phyloP scores from a whole-genome alignment of 2,888 invertebrate genomes.

The Thereva nobilitata region DNA sequence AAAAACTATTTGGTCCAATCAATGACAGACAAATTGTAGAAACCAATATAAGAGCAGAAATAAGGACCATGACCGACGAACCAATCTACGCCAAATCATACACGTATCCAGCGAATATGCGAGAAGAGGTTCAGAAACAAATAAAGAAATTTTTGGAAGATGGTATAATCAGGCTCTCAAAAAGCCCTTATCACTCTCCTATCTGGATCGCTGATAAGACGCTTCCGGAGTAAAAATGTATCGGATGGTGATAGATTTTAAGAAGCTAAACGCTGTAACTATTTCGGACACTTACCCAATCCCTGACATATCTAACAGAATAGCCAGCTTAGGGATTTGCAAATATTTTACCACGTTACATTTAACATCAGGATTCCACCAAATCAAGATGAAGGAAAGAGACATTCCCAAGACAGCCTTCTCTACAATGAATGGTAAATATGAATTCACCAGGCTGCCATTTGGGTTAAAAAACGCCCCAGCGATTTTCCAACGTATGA shows the following conservation, averaged over 20 bases:
- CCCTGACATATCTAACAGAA: too few species aligned
- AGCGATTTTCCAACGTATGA: slow-evolving; percentile 37
- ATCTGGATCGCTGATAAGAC: too few species aligned
- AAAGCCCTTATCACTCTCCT: slow-evolving; percentile 45
- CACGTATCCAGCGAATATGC: slow-evolving; percentile 50
- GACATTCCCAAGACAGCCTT: too few species aligned
- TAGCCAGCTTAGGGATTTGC: too few species aligned
- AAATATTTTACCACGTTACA: too few species aligned
- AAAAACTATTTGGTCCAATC: slow-evolving; percentile 39
- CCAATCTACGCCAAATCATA: slow-evolving; percentile 51
- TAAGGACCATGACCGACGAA: slow-evolving; percentile 46
- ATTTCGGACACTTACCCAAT: too few species aligned
- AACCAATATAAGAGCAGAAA: slow-evolving; percentile 47
- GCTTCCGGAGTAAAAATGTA: too few species aligned
- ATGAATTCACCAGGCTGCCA: slow-evolving; percentile 35
- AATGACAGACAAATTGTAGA: slow-evolving; percentile 23
- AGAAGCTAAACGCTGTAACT: too few species aligned
- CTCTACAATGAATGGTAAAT: slow-evolving; percentile 39
- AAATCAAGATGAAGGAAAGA: too few species aligned
- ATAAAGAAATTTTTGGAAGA: slow-evolving; percentile 48
- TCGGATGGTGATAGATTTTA: too few species aligned
- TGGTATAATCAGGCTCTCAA: slow-evolving; percentile 47
- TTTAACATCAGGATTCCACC: too few species aligned
- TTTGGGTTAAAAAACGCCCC: slow-evolving; percentile 39
- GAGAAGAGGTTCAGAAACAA: slow-evolving; percentile 50